phyloP scores from a whole-genome alignment of 2,797 vertebrate genomes.

The Parotocinclus haroldoi region DNA sequence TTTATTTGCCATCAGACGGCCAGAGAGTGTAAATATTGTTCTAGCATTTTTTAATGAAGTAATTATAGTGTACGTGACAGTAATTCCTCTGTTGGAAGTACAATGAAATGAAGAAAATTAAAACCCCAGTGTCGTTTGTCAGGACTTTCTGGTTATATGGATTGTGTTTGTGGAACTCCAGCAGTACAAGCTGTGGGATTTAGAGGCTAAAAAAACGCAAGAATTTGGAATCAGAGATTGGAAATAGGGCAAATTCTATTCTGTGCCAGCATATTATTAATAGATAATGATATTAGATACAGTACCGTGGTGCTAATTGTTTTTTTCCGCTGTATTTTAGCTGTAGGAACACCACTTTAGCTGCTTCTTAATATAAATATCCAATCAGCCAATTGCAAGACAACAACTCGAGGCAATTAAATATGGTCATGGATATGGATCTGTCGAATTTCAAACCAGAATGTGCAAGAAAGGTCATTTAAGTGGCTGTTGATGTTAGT shows the following conservation, averaged over 20 bases:
- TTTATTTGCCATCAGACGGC: slow-evolving; percentile 16
- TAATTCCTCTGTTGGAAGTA: neutral
- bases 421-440: no score
- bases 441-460: no score
- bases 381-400: no score
- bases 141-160: neutral
- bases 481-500: no score
- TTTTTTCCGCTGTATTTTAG: no score
- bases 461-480: no score
- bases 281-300: slow-evolving; percentile 19
- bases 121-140: neutral
- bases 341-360: no score
- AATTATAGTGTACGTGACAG: neutral
- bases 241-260: slow-evolving; percentile 9
- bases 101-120: neutral
- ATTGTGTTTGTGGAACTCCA: neutral
- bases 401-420: no score
- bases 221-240: slow-evolving; percentile 13
- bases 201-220: neutral
- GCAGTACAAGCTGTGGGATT: neutral
- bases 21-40: neutral
- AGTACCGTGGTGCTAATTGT: no score
- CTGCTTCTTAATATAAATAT: no score
- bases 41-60: neutral
- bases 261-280: slow-evolving; percentile 9